These are phyloP conservation scores for human (Homo sapiens) DNA, from an alignment of 2,113 vertebrate genomes.

Conservation along the genomic window GRCh38 chr14:71214001-71214500, in stretches of 20 bases:
- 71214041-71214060: neutral
- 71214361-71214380: neutral
- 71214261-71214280: neutral
- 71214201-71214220: neutral
- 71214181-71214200: neutral
- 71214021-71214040: neutral
- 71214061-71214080: constrained; percentile 26
- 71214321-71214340: neutral
- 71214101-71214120: neutral
- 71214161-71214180: neutral
- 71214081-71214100: neutral
- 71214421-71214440: neutral
- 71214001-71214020: too few relatives aligned
- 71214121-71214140: neutral
- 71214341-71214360: neutral
- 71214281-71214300: neutral
- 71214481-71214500: neutral
- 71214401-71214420: neutral
- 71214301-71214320: neutral
- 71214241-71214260: neutral
- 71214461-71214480: neutral
- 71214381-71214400: neutral
- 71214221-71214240: neutral
- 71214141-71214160: neutral
- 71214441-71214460: neutral